Conservation (phyloP, 1,140 invertebrate species). For the Lordiphosa mommai region DNA sequence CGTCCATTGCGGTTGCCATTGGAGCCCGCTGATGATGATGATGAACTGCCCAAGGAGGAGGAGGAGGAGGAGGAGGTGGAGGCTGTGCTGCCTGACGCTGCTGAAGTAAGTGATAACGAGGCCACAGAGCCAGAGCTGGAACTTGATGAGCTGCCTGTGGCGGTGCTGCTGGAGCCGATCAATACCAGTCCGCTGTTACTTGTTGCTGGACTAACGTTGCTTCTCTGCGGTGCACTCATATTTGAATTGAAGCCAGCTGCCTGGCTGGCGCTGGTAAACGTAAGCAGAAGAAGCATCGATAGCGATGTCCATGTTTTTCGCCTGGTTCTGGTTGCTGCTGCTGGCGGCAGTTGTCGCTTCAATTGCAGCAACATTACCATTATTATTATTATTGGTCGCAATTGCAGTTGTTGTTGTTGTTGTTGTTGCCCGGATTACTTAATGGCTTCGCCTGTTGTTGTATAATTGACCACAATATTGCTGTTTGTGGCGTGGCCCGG, state of each 20-base stretch:
- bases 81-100: constrained; percentile 27
- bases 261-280: constrained; percentile 13
- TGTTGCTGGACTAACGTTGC: constrained; percentile 23
- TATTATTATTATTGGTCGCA: constrained; percentile 74
- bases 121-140: constrained; percentile 52
- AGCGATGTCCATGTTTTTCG: constrained; percentile 33
- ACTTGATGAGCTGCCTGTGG: constrained; percentile 2
- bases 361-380: constrained; percentile 71
- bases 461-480: constrained; percentile 62
- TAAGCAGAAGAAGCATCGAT: constrained; percentile 15
- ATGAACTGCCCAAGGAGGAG: constrained; percentile 22
- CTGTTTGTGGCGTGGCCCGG: constrained; percentile 58
- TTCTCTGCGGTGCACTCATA: constrained; percentile 41
- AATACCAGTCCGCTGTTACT: constrained; percentile 55
- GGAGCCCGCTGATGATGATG: constrained; percentile 14
- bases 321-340: constrained; percentile 46
- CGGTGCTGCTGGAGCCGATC: constrained; percentile 48
- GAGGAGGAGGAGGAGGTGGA: constrained; percentile 20
- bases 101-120: constrained; percentile 64
- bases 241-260: constrained; percentile 42
- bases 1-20: constrained; percentile 29
- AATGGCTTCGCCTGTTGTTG: constrained; percentile 11
- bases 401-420: constrained; percentile 52
- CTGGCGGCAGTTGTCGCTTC: constrained; percentile 54
- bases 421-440: constrained; percentile 31